phyloP scores from a whole-genome alignment of 2,797 vertebrate genomes.

The Hafferia zeledoni region DNA sequence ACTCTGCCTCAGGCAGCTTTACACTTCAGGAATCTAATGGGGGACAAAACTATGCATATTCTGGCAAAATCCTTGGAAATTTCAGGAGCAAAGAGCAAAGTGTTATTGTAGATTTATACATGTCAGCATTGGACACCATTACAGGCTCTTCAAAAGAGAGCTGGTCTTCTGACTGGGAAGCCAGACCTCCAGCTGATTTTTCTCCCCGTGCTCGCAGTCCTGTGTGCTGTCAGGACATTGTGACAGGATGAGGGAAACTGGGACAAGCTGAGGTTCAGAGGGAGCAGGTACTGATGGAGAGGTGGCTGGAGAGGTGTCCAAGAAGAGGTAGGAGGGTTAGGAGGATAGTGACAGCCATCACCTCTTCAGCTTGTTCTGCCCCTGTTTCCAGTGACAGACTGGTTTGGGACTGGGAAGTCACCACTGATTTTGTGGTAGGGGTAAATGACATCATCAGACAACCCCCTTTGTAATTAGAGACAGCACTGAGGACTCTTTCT shows the following conservation, averaged over 20 bases:
- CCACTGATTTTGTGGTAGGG: not conserved
- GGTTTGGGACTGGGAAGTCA: not conserved
- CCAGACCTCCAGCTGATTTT: not conserved
- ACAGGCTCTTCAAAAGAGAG: not conserved
- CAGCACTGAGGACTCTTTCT: not conserved
- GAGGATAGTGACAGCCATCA: not conserved
- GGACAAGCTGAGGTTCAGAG: not conserved
- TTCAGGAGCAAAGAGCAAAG: not conserved
- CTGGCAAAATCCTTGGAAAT: not conserved
- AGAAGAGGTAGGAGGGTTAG: not conserved
- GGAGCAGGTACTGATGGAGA: not conserved
- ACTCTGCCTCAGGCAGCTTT: not conserved
- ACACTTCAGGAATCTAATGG: not conserved
- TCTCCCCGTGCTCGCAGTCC: not conserved
- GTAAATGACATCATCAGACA: not conserved
- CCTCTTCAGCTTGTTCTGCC: not conserved
- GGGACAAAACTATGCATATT: not conserved
- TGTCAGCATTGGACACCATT: not conserved
- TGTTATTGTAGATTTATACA: not conserved
- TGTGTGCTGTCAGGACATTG: not conserved
- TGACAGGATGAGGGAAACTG: not conserved
- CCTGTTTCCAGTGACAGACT: not conserved
- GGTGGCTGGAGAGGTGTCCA: not conserved
- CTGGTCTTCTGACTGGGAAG: not conserved
- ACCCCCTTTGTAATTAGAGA: not conserved